These are phyloP conservation scores for Leucoraja erinaceus DNA, from an alignment of 2,113 vertebrate genomes.

Conservation along the genomic window DNA sequence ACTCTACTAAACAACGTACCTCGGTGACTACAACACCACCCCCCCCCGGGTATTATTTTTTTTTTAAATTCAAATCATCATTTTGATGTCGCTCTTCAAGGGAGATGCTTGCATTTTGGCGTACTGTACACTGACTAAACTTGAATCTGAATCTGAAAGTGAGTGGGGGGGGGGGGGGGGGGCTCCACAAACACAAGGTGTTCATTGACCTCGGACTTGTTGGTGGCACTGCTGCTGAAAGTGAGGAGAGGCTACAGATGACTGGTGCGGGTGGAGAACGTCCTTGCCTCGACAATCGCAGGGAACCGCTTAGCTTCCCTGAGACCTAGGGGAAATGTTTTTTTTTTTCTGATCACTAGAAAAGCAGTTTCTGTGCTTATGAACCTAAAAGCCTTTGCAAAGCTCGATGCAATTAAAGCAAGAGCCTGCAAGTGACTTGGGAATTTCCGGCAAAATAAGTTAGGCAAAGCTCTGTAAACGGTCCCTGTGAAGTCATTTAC, in stretches of 20 bases:
- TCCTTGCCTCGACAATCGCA: conserved; percentile 49
- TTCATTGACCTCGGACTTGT: background rate
- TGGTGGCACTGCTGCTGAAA: background rate
- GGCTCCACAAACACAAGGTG: background rate
- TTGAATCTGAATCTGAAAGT: too few relatives aligned
- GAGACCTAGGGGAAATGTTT: conserved; percentile 50
- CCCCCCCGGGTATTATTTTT: too few relatives aligned
- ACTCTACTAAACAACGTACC: too few relatives aligned
- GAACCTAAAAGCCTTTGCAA: conserved; percentile 63
- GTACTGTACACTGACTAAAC: too few relatives aligned
- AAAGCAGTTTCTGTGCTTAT: conserved; percentile 63
- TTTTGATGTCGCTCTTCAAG: too few relatives aligned
- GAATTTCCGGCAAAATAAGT: conserved; percentile 69
- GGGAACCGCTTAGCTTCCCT: conserved; percentile 48
- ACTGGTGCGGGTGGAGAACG: conserved; percentile 36
- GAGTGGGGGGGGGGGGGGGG: background rate
- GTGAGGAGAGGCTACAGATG: background rate
- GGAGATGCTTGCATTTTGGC: too few relatives aligned
- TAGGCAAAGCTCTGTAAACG: conserved; percentile 60
- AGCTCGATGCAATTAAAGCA: conserved; percentile 70
- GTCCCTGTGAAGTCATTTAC: conserved; percentile 63
- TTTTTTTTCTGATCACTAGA: conserved; percentile 63
- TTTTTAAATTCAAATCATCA: too few relatives aligned
- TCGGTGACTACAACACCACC: too few relatives aligned
- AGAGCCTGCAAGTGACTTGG: conserved; percentile 61